Base-by-base conservation (phyloP, 2,113 vertebrate genomes). In the Cyanoramphus novaezelandiae region DNA sequence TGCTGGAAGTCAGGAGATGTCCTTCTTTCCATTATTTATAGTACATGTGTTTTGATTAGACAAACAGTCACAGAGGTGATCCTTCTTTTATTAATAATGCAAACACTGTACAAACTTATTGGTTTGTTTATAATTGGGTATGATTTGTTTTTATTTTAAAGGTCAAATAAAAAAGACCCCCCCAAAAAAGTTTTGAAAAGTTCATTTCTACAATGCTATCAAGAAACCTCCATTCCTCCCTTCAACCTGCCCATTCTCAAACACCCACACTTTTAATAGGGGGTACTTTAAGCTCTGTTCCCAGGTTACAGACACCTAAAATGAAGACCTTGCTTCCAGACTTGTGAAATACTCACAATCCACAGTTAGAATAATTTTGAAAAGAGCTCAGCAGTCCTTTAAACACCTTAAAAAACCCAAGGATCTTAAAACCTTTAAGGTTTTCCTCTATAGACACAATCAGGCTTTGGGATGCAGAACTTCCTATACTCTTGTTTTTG, bases 11-110 rank as follows among this genome's bases (percentile, higher is more conserved):
- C 49, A 57, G 31, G 49, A 91, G 82, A 95, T 93, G 57, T 75
- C 43, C 14, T 91, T 94, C 77, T 79, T 91, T 82, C 70, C 81
- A 90, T 82, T 88, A 86, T 90, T 94, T 86, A 77, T 86, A 59
- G 18, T 53, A 35, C 82, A 50, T 47, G 44, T 78, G 59, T 91
- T 93, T 50, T 57, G 35, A 53, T 90, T 93, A 93, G 89, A 86
- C 85, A 89, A 24, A 90, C 90, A 93, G 92, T 41, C 90, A 69
- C 80, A 55, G 75, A 91, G 72, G 64, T 93, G 88, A 86, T 47
- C 55, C 35, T 83, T 79, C 57, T 95, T 95, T 95, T 96, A 90
- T 97, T 93, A 93, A 88, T 96, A 96, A 96, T 86, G 91, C 68
- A 96, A 93, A 95, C 50, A 79, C 52, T 91, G 69, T 92, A 75